phyloP scores from a whole-genome alignment of 2,888 invertebrate species.

The Trichopoda pennipes region DNA sequence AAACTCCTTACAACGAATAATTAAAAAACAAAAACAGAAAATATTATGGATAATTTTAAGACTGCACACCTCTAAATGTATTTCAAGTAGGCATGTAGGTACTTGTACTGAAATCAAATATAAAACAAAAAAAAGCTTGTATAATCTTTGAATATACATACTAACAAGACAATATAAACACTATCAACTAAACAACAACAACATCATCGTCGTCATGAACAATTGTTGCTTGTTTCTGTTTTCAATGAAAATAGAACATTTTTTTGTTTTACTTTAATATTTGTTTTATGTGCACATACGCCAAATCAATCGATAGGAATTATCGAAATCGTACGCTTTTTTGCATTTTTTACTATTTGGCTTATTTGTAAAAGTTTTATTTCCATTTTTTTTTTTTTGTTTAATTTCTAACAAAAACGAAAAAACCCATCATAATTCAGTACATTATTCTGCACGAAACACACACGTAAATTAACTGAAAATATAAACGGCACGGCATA shows the following conservation, averaged over 20 bases:
- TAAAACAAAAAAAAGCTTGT: constrained; percentile 9
- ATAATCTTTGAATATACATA: constrained; percentile 27
- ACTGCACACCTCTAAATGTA: no score
- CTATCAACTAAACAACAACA: constrained; percentile 34
- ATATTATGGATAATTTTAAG: no score
- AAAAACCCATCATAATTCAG: constrained; percentile 52
- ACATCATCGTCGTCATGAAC: constrained; percentile 57
- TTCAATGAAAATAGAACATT: constrained; percentile 7
- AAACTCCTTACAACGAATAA: no score
- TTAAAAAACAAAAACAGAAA: no score
- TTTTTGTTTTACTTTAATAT: constrained; percentile 50
- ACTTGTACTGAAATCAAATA: constrained; percentile 35
- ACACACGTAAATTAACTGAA: constrained; percentile 62
- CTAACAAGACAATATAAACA: constrained; percentile 32
- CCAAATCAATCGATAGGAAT: constrained; percentile 76
- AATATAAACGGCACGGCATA: constrained; percentile 47
- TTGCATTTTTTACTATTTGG: constrained; percentile 43
- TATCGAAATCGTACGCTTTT: constrained; percentile 73
- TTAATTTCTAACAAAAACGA: constrained; percentile 44
- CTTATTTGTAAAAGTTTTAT: constrained; percentile 61
- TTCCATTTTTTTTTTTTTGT: constrained; percentile 34
- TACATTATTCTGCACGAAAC: constrained; percentile 60
- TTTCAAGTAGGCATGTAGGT: not conserved
- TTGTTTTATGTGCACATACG: constrained; percentile 45
- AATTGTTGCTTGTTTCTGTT: constrained; percentile 62